Percentiles rank a stretch among this genome's conserved stretches.
Evolutionary conservation across 2,888 invertebrate genomes (phyloP).

Genomic region (Lamproptera curius): DNA sequence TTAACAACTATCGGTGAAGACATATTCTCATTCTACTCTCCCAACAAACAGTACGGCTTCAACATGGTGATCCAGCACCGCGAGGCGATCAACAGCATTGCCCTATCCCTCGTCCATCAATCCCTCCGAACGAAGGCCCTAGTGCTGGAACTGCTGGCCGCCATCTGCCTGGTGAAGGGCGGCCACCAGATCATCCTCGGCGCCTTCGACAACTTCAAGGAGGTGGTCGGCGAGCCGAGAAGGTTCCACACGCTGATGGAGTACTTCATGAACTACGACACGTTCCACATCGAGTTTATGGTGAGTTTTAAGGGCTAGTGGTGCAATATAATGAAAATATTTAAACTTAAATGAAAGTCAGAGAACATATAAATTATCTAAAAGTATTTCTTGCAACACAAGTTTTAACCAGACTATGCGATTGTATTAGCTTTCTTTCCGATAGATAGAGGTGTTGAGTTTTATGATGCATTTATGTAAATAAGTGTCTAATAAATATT

Average conservation of each 20-base stretch:
- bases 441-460: too few species aligned
- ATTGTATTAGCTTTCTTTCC: too few species aligned
- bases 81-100: constrained; percentile 99
- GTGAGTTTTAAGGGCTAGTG: too few species aligned
- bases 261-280: constrained; percentile 97
- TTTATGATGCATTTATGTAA: too few species aligned
- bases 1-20: not conserved
- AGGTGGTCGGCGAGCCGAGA: constrained; percentile 89
- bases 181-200: constrained; percentile 99
- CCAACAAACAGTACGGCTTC: constrained; percentile 89
- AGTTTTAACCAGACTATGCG: too few species aligned
- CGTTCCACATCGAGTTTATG: constrained; percentile 99
- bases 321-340: too few species aligned
- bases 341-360: too few species aligned
- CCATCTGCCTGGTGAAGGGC: constrained; percentile 98
- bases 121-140: constrained; percentile 97
- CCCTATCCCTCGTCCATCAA: constrained; percentile 96
- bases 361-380: too few species aligned
- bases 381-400: too few species aligned
- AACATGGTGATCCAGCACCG: constrained; percentile 99
- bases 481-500: too few species aligned
- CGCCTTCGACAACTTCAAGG: constrained; percentile 99
- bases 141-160: constrained; percentile 97
- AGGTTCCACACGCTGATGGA: constrained; percentile 98
- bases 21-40: not conserved